Evolutionary conservation across 2,797 vertebrate genomes (phyloP).

Genomic region (Sphenopsis melanotis): DNA sequence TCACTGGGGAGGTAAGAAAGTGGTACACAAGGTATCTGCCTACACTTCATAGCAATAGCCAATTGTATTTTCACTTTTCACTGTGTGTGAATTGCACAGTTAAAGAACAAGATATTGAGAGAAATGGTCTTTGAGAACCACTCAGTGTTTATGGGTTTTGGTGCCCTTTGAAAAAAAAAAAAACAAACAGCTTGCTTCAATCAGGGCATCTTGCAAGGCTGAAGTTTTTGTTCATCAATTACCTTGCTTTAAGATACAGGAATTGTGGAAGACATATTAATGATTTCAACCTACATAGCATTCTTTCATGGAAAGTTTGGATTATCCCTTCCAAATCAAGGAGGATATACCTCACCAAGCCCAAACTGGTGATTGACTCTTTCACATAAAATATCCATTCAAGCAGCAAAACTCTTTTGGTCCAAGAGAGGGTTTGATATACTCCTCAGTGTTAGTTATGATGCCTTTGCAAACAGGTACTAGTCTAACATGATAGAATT

Average conservation of each 20-base stretch:
- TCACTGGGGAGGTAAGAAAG: background rate
- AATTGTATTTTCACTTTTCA: background rate
- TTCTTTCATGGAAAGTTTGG: background rate
- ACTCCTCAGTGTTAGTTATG: background rate
- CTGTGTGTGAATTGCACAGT: background rate
- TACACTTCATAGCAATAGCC: background rate
- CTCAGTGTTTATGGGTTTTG: background rate
- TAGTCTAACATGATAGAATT: background rate
- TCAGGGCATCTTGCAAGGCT: background rate
- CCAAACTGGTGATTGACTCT: background rate
- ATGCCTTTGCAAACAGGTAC: background rate
- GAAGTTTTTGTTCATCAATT: background rate
- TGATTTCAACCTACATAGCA: background rate
- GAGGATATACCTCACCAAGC: rapidly evolving
- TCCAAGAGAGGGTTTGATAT: background rate
- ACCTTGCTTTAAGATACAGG: background rate
- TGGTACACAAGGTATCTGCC: background rate
- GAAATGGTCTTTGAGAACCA: background rate
- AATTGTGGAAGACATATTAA: background rate
- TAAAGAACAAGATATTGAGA: background rate
- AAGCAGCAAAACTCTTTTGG: background rate
- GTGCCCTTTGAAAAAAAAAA: background rate
- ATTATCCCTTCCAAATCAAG: background rate
- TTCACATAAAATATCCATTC: background rate
- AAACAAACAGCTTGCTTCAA: background rate